Evolutionary conservation across 1,140 invertebrate genomes (phyloP).

Genomic region (Odontomachus brunneus): DNA sequence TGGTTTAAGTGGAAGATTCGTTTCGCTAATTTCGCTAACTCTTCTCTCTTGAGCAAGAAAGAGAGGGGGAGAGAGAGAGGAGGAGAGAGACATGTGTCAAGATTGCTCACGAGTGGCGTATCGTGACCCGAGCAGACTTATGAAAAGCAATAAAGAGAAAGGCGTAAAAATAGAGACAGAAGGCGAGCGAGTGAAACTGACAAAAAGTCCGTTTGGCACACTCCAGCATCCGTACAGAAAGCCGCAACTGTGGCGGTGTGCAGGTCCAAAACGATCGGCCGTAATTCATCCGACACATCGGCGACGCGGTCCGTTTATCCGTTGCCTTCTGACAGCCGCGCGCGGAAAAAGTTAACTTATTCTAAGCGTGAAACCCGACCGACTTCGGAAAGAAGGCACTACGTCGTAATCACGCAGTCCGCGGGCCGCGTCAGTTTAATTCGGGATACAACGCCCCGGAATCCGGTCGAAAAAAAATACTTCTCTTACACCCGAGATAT

Average conservation of each 20-base stretch:
- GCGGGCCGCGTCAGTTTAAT: constrained; percentile 49
- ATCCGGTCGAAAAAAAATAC: not conserved
- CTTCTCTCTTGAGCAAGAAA: too few relatives aligned
- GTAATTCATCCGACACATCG: constrained; percentile 67
- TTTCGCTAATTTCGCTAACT: too few relatives aligned
- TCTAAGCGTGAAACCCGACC: constrained; percentile 69
- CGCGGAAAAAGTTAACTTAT: constrained; percentile 72
- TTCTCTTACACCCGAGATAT: not conserved
- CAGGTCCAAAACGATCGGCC: constrained; percentile 63
- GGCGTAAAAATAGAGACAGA: constrained; percentile 4
- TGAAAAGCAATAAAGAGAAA: constrained; percentile 6
- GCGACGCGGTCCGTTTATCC: constrained; percentile 48
- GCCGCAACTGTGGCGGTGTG: constrained; percentile 25
- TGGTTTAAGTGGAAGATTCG: too few relatives aligned
- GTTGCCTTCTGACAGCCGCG: constrained; percentile 64
- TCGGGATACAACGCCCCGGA: not conserved
- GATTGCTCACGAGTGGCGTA: not conserved
- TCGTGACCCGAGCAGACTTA: not conserved
- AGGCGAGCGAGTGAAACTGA: not conserved
- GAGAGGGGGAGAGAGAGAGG: not conserved
- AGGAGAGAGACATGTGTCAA: too few relatives aligned
- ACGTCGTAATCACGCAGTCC: constrained; percentile 65
- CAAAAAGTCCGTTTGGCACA: constrained; percentile 69
- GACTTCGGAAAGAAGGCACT: constrained; percentile 59
- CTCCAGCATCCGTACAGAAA: constrained; percentile 47